Evolutionary conservation across 2,888 invertebrate genomes (phyloP), one percentile per base, ranked within the genome.

Genomic region (Rhodophaea formosa): DNA sequence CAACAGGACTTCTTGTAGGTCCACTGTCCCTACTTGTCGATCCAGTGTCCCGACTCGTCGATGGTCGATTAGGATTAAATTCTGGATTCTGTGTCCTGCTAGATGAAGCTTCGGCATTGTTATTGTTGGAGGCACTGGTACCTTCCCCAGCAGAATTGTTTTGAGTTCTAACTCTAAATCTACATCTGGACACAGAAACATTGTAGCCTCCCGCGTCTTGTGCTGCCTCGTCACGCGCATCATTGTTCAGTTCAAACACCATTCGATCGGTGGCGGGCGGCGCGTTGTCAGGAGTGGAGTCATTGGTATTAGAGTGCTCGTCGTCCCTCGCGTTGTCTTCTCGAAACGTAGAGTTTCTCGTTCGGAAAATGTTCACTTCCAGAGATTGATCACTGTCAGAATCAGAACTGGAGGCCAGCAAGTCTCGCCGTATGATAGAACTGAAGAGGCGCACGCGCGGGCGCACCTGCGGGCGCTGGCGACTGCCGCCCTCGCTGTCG

Each of bases 291-390:
- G 62, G 49, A n/a, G 52, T 29, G 8, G 66, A 59, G 3, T 67
- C 61, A 30, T 62, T 56, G 8, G 68, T 39, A 16, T 62, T 53
- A 6, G 68, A 30, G 0, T 69, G 54, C 7, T 67, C 66, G 12
- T 69, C 69, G 10, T 60, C 69, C 53, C 75, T 72, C 1, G 72
- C 12, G 23, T 75, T 77, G 12, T 82, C 76, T 66, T 84, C 87
- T 47, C 77, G 77, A 64, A 83, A 86, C 3, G 87, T 83, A 0
- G 84, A 72, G 62, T 88, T 87, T 59, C 84, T 81, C 3, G 89
- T 86, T 58, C 90, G 72, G 57, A 87, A 83, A 61, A 89, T 86
- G 65, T 88, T 88, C 1, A 88, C 84, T 74, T 89, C 88, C 0
- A 84, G 75, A 1, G 87, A 83, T 29, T 80, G 82, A 59, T 89